Percentiles rank a stretch among this genome's conserved stretches.
phyloP scores from a whole-genome alignment of 2,888 invertebrate genomes.

The Ichneumon xanthorius region DNA sequence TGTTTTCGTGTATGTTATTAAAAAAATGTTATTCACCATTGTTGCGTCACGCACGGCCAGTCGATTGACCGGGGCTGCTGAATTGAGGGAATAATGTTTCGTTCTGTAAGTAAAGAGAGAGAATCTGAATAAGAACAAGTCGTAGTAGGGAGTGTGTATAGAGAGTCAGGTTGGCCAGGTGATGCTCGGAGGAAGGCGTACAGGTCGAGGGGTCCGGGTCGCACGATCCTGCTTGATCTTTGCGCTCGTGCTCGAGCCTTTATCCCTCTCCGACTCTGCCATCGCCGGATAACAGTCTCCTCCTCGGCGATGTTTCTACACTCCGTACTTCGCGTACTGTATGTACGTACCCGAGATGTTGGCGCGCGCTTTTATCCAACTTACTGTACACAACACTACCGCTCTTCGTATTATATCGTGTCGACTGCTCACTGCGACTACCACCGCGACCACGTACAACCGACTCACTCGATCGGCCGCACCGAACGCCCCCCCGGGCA shows the following conservation, averaged over 20 bases:
- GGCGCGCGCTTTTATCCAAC: conserved; percentile 42
- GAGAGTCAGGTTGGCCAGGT: conserved; percentile 62
- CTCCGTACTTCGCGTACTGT: conserved; percentile 24
- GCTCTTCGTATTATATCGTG: background rate
- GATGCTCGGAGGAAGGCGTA: conserved; percentile 64
- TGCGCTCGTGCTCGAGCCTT: conserved; percentile 83
- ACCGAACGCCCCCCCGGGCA: background rate
- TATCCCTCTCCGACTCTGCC: conserved; percentile 30
- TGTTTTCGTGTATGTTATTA: no score
- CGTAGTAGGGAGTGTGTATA: background rate
- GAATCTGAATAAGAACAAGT: conserved; percentile 24
- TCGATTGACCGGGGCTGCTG: background rate
- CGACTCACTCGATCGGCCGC: conserved; percentile 24
- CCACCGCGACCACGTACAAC: conserved; percentile 18
- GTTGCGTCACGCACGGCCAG: background rate
- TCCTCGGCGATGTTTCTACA: conserved; percentile 44
- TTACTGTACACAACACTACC: background rate
- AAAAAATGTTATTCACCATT: background rate
- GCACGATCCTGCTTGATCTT: conserved; percentile 85
- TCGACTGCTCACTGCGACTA: conserved; percentile 10
- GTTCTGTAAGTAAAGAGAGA: conserved; percentile 31
- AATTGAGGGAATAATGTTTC: background rate
- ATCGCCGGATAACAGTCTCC: background rate
- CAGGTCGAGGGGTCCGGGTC: conserved; percentile 84
- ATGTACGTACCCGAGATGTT: conserved; percentile 5